These are phyloP conservation scores for Xiphophorus couchianus DNA, from an alignment of 2,113 vertebrate genomes.

Conservation along the genomic window DNA sequence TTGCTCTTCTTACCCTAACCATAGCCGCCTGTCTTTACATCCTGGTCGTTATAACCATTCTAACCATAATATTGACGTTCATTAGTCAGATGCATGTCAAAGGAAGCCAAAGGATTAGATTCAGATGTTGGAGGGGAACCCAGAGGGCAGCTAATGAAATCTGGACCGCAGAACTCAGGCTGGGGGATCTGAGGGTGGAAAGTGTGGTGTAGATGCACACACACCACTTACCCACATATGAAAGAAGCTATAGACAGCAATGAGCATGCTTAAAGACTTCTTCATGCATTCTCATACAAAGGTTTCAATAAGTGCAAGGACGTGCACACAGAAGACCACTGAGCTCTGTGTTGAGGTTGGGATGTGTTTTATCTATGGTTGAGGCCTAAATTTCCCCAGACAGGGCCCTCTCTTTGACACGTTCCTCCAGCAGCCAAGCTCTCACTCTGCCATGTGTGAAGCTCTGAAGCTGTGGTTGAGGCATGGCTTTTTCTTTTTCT, in stretches of 20 bases:
- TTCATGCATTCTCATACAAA: conserved; percentile 22
- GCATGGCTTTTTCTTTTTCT: conserved; percentile 36
- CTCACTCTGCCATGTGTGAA: conserved; percentile 71
- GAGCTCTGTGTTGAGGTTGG: conserved; percentile 69
- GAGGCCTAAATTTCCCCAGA: conserved; percentile 79
- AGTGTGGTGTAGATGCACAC: conserved; percentile 43
- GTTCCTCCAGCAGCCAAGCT: conserved; percentile 60
- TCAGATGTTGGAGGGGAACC: conserved; percentile 73
- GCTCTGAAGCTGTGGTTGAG: conserved; percentile 70
- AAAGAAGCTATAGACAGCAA: conserved; percentile 17
- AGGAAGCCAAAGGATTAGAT: conserved; percentile 73
- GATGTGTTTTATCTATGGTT: conserved; percentile 76
- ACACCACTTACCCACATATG: conserved; percentile 5
- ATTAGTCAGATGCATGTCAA: conserved; percentile 77
- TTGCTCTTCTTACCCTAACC: conserved; percentile 24
- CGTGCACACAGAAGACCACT: conserved; percentile 53
- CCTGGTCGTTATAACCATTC: conserved; percentile 47
- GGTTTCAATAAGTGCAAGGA: conserved; percentile 12
- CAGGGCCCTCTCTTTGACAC: conserved; percentile 64
- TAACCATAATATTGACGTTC: conserved; percentile 77
- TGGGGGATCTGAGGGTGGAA: conserved; percentile 57
- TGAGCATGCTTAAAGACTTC: conserved; percentile 20
- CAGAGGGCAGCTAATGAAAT: conserved; percentile 71
- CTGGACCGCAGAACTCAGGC: conserved; percentile 56
- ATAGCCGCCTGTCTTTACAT: conserved; percentile 33